phyloP scores from a whole-genome alignment of 2,888 invertebrate genomes.

The Calliphora vomitoria region DNA sequence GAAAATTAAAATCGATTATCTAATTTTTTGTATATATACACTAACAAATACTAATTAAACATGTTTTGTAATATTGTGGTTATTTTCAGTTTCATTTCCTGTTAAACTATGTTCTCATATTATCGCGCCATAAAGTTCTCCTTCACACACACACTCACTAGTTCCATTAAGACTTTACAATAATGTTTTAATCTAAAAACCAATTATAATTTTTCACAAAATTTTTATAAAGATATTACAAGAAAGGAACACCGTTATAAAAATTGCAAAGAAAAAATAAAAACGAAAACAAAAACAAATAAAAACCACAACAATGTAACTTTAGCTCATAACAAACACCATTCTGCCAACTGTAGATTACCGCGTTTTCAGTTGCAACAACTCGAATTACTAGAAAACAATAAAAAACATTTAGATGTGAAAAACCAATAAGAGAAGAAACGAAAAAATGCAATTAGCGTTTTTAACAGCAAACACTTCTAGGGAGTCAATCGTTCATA shows the following conservation, averaged over 20 bases:
- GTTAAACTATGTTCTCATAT: too few relatives aligned
- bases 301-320: slow-evolving; percentile 42
- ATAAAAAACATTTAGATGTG: slow-evolving; percentile 33
- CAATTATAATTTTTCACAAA: slow-evolving; percentile 39
- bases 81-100: too few relatives aligned
- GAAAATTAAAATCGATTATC: too few relatives aligned
- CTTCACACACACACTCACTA: neutral
- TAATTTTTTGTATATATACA: too few relatives aligned
- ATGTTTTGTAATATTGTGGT: too few relatives aligned
- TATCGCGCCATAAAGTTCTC: too few relatives aligned
- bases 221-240: slow-evolving; percentile 9
- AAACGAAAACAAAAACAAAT: slow-evolving; percentile 24
- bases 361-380: neutral
- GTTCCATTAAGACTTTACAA: slow-evolving; percentile 27
- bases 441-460: slow-evolving; percentile 67
- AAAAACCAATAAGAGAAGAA: slow-evolving; percentile 45
- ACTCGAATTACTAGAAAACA: slow-evolving; percentile 12
- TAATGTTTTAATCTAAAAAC: slow-evolving; percentile 51
- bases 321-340: slow-evolving; percentile 42
- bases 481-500: slow-evolving; percentile 9
- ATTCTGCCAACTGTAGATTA: slow-evolving; percentile 22
- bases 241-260: neutral
- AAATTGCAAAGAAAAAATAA: neutral
- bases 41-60: too few relatives aligned
- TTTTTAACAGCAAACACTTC: slow-evolving; percentile 53